These are phyloP conservation scores for Caenorhabditis imperialis DNA, from an alignment of 2,888 invertebrate genomes.

Conservation along the genomic window DNA sequence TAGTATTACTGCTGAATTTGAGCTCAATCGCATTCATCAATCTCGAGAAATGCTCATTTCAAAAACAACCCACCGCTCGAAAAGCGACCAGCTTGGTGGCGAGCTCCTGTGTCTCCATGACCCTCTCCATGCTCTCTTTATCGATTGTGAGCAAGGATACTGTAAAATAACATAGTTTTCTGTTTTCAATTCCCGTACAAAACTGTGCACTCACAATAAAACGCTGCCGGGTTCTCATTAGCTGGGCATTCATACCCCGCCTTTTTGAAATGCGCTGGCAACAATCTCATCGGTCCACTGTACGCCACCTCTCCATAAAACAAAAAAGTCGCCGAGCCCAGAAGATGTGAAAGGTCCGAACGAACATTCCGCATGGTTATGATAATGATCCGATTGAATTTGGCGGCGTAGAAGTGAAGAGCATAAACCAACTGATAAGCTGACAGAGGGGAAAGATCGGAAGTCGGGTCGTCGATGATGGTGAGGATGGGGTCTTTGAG, in stretches of 20 bases:
- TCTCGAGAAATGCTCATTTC: too few species aligned
- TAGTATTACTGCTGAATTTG: too few species aligned
- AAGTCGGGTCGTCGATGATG: constrained; percentile 88
- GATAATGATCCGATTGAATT: constrained; percentile 90
- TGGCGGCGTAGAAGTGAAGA: constrained; percentile 88
- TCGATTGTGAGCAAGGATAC: constrained; percentile 87
- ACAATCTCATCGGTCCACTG: constrained; percentile 85
- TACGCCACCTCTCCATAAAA: constrained; percentile 87
- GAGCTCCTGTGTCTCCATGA: constrained; percentile 88
- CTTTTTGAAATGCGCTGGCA: constrained; percentile 93
- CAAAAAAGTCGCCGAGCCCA: constrained; percentile 91
- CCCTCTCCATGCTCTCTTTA: constrained; percentile 89
- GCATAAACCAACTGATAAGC: constrained; percentile 95
- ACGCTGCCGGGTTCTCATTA: constrained; percentile 97
- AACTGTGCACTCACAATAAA: constrained; percentile 86
- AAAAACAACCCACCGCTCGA: constrained; percentile 13
- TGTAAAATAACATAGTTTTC: constrained; percentile 77
- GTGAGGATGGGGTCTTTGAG: constrained; percentile 87
- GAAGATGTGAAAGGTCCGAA: constrained; percentile 93
- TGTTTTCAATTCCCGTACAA: too few species aligned
- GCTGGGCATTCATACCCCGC: constrained; percentile 97
- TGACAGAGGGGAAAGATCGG: constrained; percentile 93
- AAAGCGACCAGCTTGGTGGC: constrained; percentile 63
- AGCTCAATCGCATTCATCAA: too few species aligned
- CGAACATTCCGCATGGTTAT: constrained; percentile 93